Evolutionary conservation across 2,888 invertebrate species (phyloP).

Genomic region (Galerucella nymphaeae): DNA sequence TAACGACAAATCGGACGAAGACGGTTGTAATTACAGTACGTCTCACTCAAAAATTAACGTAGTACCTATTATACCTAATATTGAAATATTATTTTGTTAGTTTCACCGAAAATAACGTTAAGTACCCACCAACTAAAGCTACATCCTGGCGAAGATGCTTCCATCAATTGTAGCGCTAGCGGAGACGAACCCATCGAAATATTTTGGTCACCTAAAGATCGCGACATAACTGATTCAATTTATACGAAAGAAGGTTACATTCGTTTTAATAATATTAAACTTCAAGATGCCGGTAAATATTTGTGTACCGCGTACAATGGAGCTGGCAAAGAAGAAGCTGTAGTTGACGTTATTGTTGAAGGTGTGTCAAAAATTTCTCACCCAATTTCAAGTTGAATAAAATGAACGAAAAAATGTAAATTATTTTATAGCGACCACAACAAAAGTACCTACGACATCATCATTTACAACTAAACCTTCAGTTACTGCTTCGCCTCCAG

Average conservation of each 20-base stretch:
- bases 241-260: constrained; percentile 71
- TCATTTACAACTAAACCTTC: too few species aligned
- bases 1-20: too few species aligned
- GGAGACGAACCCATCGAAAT: constrained; percentile 80
- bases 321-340: constrained; percentile 78
- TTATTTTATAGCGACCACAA: too few species aligned
- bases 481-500: too few species aligned
- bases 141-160: constrained; percentile 79
- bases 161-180: constrained; percentile 78
- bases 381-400: too few species aligned
- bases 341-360: constrained; percentile 86
- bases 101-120: constrained; percentile 74
- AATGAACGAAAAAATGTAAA: too few species aligned
- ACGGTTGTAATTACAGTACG: too few species aligned
- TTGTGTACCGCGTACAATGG: constrained; percentile 81
- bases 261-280: constrained; percentile 79
- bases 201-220: constrained; percentile 77
- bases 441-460: too few species aligned
- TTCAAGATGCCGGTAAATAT: constrained; percentile 83
- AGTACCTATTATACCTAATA: too few species aligned
- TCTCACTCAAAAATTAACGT: too few species aligned
- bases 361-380: constrained; percentile 65
- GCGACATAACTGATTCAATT: constrained; percentile 75
- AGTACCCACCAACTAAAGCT: constrained; percentile 79
- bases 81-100: constrained; percentile 61